Evolutionary conservation across 2,113 vertebrate species (phyloP).

Genomic region (Trematomus loennbergii): DNA sequence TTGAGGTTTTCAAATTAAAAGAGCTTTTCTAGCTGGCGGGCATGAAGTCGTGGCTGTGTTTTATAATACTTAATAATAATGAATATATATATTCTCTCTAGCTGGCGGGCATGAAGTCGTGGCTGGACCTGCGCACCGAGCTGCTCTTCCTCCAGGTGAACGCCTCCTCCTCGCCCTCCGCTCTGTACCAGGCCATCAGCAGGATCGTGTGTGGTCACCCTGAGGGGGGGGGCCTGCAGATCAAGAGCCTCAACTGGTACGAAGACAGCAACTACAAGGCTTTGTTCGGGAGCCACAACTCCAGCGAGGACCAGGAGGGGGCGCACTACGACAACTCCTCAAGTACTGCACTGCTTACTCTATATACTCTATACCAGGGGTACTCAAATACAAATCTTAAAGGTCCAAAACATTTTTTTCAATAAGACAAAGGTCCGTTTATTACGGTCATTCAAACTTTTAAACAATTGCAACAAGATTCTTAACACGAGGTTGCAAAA

Average conservation of each 20-base stretch:
- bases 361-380: too few relatives aligned
- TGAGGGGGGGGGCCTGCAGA: constrained; percentile 95
- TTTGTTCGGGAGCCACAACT: constrained; percentile 88
- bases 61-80: not conserved
- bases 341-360: constrained; percentile 56
- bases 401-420: too few relatives aligned
- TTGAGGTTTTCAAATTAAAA: too few relatives aligned
- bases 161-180: constrained; percentile 86
- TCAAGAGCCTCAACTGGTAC: constrained; percentile 99
- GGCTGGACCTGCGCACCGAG: constrained; percentile 94
- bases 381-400: too few relatives aligned
- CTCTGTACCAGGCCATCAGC: constrained; percentile 94
- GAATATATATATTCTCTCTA: constrained; percentile 51
- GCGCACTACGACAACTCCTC: constrained; percentile 83
- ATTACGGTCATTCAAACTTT: too few relatives aligned
- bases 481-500: too few relatives aligned
- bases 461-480: too few relatives aligned
- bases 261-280: constrained; percentile 99
- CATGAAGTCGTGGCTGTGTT: too few relatives aligned
- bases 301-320: constrained; percentile 88
- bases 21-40: too few relatives aligned
- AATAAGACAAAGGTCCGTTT: too few relatives aligned
- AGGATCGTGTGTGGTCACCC: constrained; percentile 96
- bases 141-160: constrained; percentile 90
- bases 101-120: constrained; percentile 92